A percentile compares a stretch with the other conserved stretches of the same genome.
phyloP scores from a whole-genome alignment of 2,113 vertebrate species.

The Panthera uncia region DNA sequence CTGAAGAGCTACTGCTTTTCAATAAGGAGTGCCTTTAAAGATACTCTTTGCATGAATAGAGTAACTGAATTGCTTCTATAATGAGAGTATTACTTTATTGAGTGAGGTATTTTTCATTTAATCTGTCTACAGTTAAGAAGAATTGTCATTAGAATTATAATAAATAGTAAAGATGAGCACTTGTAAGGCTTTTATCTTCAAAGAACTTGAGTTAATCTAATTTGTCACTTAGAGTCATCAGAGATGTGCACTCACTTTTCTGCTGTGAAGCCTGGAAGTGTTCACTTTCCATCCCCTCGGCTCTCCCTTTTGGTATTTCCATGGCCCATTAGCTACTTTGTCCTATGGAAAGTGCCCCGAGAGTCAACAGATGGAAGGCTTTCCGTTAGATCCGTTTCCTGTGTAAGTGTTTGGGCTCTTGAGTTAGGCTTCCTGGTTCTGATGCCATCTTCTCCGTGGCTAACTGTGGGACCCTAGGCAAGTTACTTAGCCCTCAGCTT shows the following conservation, averaged over 20 bases:
- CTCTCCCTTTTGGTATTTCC: background rate
- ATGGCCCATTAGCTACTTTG: background rate
- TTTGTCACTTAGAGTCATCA: background rate
- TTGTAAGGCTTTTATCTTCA: slow-evolving; percentile 57
- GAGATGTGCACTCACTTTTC: background rate
- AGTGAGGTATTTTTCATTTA: slow-evolving; percentile 61
- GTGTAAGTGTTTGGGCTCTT: background rate
- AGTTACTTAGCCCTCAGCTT: background rate
- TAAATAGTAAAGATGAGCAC: slow-evolving; percentile 61
- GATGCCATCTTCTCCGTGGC: background rate
- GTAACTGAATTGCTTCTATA: slow-evolving; percentile 58
- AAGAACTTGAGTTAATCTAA: slow-evolving; percentile 42
- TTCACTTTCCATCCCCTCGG: background rate
- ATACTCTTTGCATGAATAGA: slow-evolving; percentile 22
- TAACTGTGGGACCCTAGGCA: background rate
- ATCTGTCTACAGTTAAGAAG: slow-evolving; percentile 36
- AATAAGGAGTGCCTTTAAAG: slow-evolving; percentile 43
- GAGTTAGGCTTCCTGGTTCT: background rate
- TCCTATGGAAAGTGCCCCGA: background rate
- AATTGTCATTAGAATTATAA: slow-evolving; percentile 64
- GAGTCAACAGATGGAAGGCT: background rate
- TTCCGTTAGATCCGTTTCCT: background rate
- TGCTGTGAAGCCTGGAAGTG: background rate
- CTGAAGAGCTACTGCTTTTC: slow-evolving; percentile 48
- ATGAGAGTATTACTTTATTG: slow-evolving; percentile 45